Percentiles rank a stretch among this genome's conserved stretches.
Conservation (phyloP, 2,888 invertebrate species). For the Pyrrhia umbra region DNA sequence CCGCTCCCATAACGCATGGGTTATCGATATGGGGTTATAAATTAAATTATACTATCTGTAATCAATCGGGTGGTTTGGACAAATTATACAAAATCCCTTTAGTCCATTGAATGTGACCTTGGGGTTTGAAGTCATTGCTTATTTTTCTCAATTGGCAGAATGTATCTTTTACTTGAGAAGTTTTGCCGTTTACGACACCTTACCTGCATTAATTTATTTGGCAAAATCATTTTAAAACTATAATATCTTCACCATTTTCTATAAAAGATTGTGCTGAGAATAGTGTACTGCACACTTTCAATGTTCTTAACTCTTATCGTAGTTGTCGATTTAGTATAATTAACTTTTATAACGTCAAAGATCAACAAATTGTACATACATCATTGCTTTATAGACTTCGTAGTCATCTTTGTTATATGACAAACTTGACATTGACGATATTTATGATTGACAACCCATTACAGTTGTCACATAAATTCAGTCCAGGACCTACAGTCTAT, state of each 20-base stretch:
- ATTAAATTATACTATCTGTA: constrained; percentile 78
- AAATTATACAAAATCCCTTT: constrained; percentile 69
- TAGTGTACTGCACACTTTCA: not conserved
- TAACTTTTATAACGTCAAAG: constrained; percentile 17
- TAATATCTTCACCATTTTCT: too few relatives aligned
- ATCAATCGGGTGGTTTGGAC: constrained; percentile 69
- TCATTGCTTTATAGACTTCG: not conserved
- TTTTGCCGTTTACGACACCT: too few relatives aligned
- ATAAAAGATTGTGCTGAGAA: not conserved
- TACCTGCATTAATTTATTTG: too few relatives aligned
- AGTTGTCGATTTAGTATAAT: constrained; percentile 4
- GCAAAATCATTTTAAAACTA: not conserved
- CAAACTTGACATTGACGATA: not conserved
- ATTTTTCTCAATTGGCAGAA: not conserved
- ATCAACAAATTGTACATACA: constrained; percentile 21
- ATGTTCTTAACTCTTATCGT: constrained; percentile 13
- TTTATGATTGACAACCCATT: not conserved
- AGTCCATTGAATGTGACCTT: constrained; percentile 24
- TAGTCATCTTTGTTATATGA: not conserved
- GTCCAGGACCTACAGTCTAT: constrained; percentile 6
- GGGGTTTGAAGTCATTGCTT: not conserved
- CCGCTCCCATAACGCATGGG: constrained; percentile 76
- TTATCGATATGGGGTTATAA: constrained; percentile 77
- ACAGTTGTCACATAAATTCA: not conserved
- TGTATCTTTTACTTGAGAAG: not conserved